Base-by-base conservation (phyloP, 2,113 vertebrate genomes). In the Hymenochirus boettgeri region DNA sequence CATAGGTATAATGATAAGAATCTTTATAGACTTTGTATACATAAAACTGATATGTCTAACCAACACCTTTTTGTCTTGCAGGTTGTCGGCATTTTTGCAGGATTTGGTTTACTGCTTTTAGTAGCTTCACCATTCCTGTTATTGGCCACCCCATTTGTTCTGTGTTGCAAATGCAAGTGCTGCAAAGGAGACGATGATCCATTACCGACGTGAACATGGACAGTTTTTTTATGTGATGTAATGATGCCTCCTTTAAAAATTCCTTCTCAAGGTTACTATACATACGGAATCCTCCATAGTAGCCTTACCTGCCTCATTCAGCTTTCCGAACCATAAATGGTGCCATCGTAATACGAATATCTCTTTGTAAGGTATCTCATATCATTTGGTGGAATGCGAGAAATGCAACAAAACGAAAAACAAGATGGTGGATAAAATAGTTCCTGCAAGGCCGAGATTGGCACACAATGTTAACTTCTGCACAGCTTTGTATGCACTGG, bases 151-250 rank as follows among this genome's bases (percentile, higher is more conserved):
- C 96, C 96, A 0, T 97, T 99, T 64, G 91, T 99, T 22, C 87
- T 99, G 53, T 99, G 96, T 88, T 99, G 96, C 84, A 99, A 97
- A 72, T 98, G 95, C 82, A 99, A 98, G 70, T 99, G 94, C 88
- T 93, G 88, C 80, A 99, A 96, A 88, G 94, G 94, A 0, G 96
- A 99, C 2, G 96, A 98, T 5, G 96, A 99, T 79, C 95, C 96
- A 1, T 69, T 97, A 1, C 96, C 96, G 45, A 97, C 93, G 74
- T 99, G n/a, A 95, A 80, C 72, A 48, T 19, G 47, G 3, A 51
- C 39, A 6, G 17, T 24, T 62, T 0, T 22, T 48, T 13, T 65
- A 24, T 21, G 25, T 25, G 27, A 46, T 13, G 22, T n/a, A 33
- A 17, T n/a, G n/a, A 29, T 47, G 12, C 37, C 25, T 59, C 18